A percentile compares a stretch with the other conserved stretches of the same genome.
phyloP scores from a whole-genome alignment of 1,140 invertebrate species.

The Araneus ventricosus region DNA sequence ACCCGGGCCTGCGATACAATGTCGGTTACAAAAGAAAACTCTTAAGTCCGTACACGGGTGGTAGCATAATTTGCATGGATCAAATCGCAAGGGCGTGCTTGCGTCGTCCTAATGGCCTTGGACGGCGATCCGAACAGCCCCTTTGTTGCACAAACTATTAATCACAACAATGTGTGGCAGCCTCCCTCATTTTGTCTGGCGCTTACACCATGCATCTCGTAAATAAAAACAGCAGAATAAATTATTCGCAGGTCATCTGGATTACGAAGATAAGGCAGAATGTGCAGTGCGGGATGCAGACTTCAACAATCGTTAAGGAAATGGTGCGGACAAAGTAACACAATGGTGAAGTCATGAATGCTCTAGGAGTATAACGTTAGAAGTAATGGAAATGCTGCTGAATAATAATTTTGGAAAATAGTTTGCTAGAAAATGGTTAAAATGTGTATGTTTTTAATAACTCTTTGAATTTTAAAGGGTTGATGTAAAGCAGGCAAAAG shows the following conservation, averaged over 20 bases:
- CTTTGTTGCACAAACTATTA: not conserved
- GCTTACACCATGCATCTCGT: not conserved
- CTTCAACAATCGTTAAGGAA: too few relatives aligned
- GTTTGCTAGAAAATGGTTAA: too few relatives aligned
- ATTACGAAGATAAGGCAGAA: too few relatives aligned
- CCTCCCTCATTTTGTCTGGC: not conserved
- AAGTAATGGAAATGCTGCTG: too few relatives aligned
- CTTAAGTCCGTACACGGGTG: not conserved
- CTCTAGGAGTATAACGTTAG: too few relatives aligned
- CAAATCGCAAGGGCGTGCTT: not conserved
- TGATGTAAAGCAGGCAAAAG: too few relatives aligned
- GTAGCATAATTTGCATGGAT: not conserved
- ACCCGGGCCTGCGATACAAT: not conserved
- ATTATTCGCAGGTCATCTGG: not conserved
- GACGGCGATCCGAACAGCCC: not conserved
- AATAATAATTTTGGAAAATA: too few relatives aligned
- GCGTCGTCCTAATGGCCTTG: not conserved
- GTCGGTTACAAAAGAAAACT: not conserved
- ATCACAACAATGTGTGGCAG: not conserved
- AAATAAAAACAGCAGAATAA: not conserved
- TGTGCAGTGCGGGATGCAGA: too few relatives aligned
- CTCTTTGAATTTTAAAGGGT: too few relatives aligned
- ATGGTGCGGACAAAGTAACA: too few relatives aligned
- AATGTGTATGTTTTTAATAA: too few relatives aligned
- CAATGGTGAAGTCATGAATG: too few relatives aligned